Conservation (phyloP, 2,113 vertebrate species). For the Rhinoptilus africanus region DNA sequence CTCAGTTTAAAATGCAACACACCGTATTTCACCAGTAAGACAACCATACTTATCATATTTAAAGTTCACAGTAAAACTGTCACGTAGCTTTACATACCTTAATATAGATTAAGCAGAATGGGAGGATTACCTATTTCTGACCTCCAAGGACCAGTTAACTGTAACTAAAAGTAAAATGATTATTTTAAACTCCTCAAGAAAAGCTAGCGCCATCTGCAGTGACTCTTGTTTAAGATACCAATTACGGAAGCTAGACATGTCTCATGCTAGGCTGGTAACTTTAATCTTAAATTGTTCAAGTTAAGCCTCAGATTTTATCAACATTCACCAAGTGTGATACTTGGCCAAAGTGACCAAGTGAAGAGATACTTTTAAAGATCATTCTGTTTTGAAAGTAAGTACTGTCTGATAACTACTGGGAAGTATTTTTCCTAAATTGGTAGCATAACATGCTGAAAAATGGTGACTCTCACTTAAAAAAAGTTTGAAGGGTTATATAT, state of each 20-base stretch:
- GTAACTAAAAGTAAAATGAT: not conserved
- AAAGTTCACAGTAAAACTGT: not conserved
- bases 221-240: not conserved
- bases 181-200: not conserved
- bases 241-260: not conserved
- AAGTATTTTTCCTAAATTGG: not conserved
- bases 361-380: not conserved
- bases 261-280: not conserved
- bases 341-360: not conserved
- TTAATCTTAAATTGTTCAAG: not conserved
- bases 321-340: accelerated
- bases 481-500: not conserved
- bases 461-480: not conserved
- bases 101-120: not conserved
- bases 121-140: not conserved
- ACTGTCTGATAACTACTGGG: not conserved
- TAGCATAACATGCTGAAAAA: not conserved
- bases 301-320: not conserved
- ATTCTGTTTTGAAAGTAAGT: not conserved
- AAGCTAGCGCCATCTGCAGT: not conserved
- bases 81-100: not conserved
- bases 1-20: not conserved
- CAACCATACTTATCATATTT: not conserved
- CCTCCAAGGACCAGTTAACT: not conserved
- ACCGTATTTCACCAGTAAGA: not conserved